Evolutionary conservation across 2,113 vertebrate genomes (phyloP), one percentile per base, ranked within the genome.

Genomic region (Perca fluviatilis): DNA sequence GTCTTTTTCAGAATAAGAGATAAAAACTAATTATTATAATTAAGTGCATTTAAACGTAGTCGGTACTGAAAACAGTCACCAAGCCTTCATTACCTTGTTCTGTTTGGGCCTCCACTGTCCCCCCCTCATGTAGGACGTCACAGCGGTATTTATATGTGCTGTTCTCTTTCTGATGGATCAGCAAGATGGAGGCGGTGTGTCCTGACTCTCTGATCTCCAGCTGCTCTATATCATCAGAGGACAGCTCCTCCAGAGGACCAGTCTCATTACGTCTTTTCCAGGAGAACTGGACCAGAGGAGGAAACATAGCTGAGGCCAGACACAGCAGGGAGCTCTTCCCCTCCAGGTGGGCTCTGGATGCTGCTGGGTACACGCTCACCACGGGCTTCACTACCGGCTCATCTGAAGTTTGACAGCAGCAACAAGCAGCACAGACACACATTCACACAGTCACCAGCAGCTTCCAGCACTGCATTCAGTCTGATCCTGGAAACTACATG

Each of bases 221-320:
- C 69, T 82, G 65, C 25, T 75, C 60, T n/a, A 5, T 47, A 0
- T 11, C 18, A 51, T 16, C 64, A 56, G 27, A 2, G n/a, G 2
- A 0, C 27, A 19, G 23, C 1, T 10, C 36, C 51, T 58, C 14
- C 25, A 60, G 57, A 60, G 57, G 6, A 30, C 74, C 33, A 11
- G 25, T 2, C n/a, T 74, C 11, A 77, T 18, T 53, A 4, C 19
- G 64, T 36, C 67, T 81, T 21, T 23, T 84, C 87, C 80, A 89
- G 84, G 73, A 80, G 77, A 89, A 78, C 6, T 15, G 40, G 71
- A 83, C 85, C 77, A 46, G 18, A 80, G 85, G 77, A 83, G 85
- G 85, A 80, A 30, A 51, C 85, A 83, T 87, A 63, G 0, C 16
- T 36, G 80, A 77, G 61, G 85, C 85, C 77, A 80, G 6, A 68